A percentile compares a stretch with the other conserved stretches of the same genome.
Conservation (phyloP, 2,888 invertebrate species). For the Actias luna region DNA sequence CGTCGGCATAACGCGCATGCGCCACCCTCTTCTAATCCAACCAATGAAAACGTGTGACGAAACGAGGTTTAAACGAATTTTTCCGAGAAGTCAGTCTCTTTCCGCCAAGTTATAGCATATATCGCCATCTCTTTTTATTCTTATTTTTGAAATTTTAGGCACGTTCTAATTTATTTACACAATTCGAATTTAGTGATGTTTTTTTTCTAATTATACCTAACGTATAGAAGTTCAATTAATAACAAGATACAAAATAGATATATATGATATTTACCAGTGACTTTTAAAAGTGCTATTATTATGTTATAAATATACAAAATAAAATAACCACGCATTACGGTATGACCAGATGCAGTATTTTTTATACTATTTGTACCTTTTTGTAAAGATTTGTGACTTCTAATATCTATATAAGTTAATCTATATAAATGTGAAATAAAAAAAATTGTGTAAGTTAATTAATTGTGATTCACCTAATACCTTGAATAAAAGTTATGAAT, state of each 20-base stretch:
- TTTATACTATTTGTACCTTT: not conserved
- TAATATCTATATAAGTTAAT: not conserved
- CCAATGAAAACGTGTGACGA: conserved; percentile 65
- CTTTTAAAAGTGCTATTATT: not conserved
- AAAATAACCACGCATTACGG: not conserved
- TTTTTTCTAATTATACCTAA: not conserved
- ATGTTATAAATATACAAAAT: not conserved
- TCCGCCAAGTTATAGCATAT: conserved; percentile 21
- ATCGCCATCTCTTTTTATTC: conserved; percentile 36
- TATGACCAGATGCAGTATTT: not conserved
- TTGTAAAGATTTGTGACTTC: not conserved
- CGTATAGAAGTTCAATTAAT: not conserved
- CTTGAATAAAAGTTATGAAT: too few species aligned
- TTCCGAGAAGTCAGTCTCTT: conserved; percentile 41
- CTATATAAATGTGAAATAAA: too few species aligned
- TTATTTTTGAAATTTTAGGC: conserved; percentile 24
- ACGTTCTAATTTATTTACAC: conserved; percentile 24
- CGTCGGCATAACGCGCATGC: conserved; percentile 82
- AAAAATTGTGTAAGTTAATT: too few species aligned
- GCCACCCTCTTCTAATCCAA: conserved; percentile 70
- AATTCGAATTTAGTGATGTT: not conserved
- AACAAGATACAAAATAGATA: not conserved
- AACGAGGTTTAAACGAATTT: conserved; percentile 58
- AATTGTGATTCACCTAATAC: too few species aligned
- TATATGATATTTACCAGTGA: not conserved